phyloP scores from a whole-genome alignment of 2,888 invertebrate species.

The Entomobrya multifasciata region DNA sequence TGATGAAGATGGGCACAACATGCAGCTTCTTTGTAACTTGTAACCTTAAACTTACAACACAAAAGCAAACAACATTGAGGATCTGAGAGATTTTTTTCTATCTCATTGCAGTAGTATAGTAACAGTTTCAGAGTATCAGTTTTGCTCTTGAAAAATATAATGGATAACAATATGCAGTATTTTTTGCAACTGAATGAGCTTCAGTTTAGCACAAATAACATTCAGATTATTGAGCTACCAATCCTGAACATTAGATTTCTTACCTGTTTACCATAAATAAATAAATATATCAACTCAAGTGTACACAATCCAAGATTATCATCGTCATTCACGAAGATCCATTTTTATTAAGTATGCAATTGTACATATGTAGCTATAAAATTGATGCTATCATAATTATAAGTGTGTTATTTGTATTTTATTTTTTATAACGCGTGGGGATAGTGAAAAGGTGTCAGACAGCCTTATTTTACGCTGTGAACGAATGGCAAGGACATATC shows the following conservation, averaged over 20 bases:
- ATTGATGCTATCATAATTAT: no score
- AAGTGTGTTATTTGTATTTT: background rate
- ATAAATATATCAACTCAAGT: no score
- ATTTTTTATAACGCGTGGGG: background rate
- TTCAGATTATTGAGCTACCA: background rate
- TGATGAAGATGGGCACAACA: constrained; percentile 16
- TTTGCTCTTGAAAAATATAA: constrained; percentile 12
- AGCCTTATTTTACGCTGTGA: background rate
- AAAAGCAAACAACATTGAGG: background rate
- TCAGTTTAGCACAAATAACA: background rate
- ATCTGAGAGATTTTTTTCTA: constrained; percentile 6
- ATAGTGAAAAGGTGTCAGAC: background rate
- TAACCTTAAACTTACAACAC: constrained; percentile 43
- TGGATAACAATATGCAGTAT: background rate
- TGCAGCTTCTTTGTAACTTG: background rate
- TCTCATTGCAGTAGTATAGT: background rate
- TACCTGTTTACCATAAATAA: no score
- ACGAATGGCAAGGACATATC: constrained; percentile 3
- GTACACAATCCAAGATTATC: no score
- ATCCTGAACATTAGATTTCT: background rate
- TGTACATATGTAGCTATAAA: no score
- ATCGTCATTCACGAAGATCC: no score
- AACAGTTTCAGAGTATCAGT: no score
- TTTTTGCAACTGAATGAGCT: background rate
- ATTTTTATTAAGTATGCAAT: no score